phyloP scores from a whole-genome alignment of 1,140 invertebrate species.

The Drosophila bifasciata region DNA sequence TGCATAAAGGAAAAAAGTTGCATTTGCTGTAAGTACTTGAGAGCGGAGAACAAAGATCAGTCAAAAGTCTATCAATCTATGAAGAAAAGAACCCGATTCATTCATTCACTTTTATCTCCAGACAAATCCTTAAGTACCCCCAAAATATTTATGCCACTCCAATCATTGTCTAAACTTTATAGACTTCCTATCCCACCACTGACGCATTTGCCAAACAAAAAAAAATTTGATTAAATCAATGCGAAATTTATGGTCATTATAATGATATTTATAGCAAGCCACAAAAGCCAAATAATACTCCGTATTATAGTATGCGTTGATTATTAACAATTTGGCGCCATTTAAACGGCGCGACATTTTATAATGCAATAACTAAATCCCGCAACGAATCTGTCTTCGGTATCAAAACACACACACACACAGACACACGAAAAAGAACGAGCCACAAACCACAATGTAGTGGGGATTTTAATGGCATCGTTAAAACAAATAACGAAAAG shows the following conservation, averaged over 20 bases:
- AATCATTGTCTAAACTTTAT: too few species aligned
- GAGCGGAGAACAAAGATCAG: not conserved
- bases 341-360: constrained; percentile 66
- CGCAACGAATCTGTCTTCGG: constrained; percentile 42
- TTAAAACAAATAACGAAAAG: constrained; percentile 59
- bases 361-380: constrained; percentile 67
- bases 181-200: too few species aligned
- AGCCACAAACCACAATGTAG: constrained; percentile 40
- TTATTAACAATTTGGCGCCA: constrained; percentile 68
- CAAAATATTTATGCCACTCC: too few species aligned
- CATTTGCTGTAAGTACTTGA: constrained; percentile 4
- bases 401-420: constrained; percentile 17
- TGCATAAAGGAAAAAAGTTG: constrained; percentile 38
- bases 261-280: constrained; percentile 54
- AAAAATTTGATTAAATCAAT: constrained; percentile 28
- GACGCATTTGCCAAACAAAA: not conserved
- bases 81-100: not conserved
- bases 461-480: constrained; percentile 64
- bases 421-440: not conserved
- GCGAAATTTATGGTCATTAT: constrained; percentile 59
- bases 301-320: constrained; percentile 37
- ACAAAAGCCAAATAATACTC: constrained; percentile 50
- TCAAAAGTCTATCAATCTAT: too few species aligned
- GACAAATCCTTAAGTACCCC: too few species aligned
- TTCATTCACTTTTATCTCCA: too few species aligned